These are phyloP conservation scores for Emberiza fucata DNA, from an alignment of 2,113 vertebrate species.

Conservation along the genomic window DNA sequence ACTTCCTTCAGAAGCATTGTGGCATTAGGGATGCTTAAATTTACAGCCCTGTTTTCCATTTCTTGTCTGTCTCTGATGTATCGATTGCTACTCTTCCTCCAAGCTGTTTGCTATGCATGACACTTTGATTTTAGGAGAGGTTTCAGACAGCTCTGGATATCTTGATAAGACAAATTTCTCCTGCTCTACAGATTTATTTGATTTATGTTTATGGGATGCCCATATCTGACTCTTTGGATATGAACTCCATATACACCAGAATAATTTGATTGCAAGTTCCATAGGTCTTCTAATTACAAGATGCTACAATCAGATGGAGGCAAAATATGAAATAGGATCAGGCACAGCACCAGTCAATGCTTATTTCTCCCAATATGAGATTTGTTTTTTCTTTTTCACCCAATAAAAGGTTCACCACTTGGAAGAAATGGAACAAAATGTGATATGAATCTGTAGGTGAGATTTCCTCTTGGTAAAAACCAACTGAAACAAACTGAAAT, in stretches of 20 bases:
- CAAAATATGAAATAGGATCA: background rate
- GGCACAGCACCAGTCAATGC: background rate
- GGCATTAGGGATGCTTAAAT: background rate
- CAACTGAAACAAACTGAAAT: background rate
- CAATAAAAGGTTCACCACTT: background rate
- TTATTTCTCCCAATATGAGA: background rate
- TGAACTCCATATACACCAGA: background rate
- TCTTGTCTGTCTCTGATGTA: background rate
- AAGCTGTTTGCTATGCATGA: background rate
- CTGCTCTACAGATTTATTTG: background rate
- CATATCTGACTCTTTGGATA: background rate
- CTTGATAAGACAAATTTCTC: background rate
- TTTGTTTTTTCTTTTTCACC: background rate
- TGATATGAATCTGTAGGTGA: background rate
- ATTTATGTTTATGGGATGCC: background rate
- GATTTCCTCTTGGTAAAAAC: background rate
- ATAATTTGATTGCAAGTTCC: background rate
- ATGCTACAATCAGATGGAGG: background rate
- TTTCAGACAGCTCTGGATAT: background rate
- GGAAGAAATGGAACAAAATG: background rate
- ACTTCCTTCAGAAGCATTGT: background rate
- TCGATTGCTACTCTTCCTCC: constrained; percentile 13
- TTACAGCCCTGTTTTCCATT: background rate
- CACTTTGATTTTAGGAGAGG: background rate
- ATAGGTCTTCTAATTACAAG: background rate